Base-by-base conservation (phyloP, 2,888 invertebrate genomes). In the Caenorhabditis japonica region DNA sequence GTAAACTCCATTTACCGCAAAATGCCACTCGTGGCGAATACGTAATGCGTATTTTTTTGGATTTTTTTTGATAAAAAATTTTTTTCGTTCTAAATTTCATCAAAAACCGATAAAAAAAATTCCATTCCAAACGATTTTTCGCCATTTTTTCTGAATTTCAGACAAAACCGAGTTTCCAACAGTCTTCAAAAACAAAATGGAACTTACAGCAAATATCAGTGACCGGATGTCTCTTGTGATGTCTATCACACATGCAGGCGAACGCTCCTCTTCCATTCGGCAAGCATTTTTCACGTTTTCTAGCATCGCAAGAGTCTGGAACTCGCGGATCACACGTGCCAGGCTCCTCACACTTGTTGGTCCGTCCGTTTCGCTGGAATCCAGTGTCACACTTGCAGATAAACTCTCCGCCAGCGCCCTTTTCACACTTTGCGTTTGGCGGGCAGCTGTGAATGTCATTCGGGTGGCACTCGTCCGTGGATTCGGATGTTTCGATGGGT, bases 251-350 rank as follows among this genome's bases (percentile, higher is more conserved):
- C 62, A 83, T 83, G 68, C 85, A 85, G 12, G 79, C 80, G 75
- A 79, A 79, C 19, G 68, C 70, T 19, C 83, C 80, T 4, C 56
- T 36, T 25, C 60, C 60, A 49, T 75, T 71, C 33, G 78, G 75
- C 17, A 80, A 73, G 51, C 80, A 80, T 27, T 60, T 59, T 41
- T 75, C 79, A 46, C 76, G 75, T 68, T 83, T 83, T 23, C 85
- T 44, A n/a, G 76, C 60, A 46, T 84, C 84, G 60, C 85, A 85
- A 5, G 75, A 59, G n/a, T 78, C 76, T 8, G 84, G 74, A 7
- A 75, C 53, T 17, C 74, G 52, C 17, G 85, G 85, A 47, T 86
- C 85, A 62, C 85, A 85, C 10, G 79, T 70, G 38, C 85, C 84
- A n/a, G 83, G 77, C 7, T 66, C 56, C 27, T 76, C 75, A 43